Percentiles rank a stretch among this genome's conserved stretches.
Evolutionary conservation across 2,888 invertebrate species (phyloP).

Genomic region (Odontothrips loti): DNA sequence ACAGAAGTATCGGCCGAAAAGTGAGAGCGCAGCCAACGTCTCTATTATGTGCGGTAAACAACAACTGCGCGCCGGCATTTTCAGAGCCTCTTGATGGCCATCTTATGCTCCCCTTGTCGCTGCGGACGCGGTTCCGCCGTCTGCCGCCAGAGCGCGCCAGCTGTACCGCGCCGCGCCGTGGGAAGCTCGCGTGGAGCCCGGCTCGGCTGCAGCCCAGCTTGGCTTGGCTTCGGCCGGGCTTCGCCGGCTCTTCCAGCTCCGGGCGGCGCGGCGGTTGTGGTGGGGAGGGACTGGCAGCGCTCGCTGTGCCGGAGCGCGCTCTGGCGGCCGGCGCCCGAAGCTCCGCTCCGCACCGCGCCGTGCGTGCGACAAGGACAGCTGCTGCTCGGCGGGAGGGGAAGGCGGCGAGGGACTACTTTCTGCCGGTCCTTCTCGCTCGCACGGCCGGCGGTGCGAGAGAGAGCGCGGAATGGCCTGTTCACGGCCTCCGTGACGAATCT

Average conservation of each 20-base stretch:
- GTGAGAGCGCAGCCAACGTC: not conserved
- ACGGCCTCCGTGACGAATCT: conserved; percentile 21
- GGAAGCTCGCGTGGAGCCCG: not conserved
- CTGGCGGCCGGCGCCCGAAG: not conserved
- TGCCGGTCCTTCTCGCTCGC: not conserved
- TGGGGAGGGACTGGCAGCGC: not conserved
- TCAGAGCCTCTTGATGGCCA: conserved; percentile 4
- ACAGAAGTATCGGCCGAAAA: conserved; percentile 17
- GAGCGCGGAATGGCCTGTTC: not conserved
- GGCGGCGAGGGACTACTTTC: not conserved
- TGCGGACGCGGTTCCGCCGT: not conserved
- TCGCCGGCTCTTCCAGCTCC: not conserved
- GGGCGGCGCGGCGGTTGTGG: not conserved
- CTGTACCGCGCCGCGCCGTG: not conserved
- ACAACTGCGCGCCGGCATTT: not conserved
- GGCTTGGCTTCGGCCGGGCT: not conserved
- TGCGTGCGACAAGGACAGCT: conserved; percentile 3
- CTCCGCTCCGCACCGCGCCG: not conserved
- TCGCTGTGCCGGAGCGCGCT: not conserved
- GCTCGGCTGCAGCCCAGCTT: not conserved
- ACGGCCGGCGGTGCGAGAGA: not conserved
- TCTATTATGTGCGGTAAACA: conserved; percentile 19
- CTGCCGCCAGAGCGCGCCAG: conserved; percentile 14
- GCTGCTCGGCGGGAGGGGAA: not conserved
- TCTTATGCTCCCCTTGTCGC: not conserved